phyloP scores from a whole-genome alignment of 2,113 vertebrate species.

The Aramus guarauna region DNA sequence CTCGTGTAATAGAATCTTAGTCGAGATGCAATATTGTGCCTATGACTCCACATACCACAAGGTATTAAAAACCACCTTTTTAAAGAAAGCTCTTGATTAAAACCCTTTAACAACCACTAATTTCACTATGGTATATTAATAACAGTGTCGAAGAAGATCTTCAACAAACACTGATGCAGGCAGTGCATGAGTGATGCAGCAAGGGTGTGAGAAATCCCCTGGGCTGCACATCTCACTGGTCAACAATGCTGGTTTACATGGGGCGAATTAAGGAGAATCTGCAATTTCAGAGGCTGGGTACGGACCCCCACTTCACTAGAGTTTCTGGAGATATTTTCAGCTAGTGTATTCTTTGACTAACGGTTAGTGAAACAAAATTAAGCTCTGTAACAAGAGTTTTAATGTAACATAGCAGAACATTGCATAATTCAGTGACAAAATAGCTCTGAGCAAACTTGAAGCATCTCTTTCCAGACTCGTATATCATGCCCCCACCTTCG shows the following conservation, averaged over 20 bases:
- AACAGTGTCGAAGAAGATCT: background rate
- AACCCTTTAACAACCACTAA: background rate
- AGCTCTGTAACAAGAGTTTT: background rate
- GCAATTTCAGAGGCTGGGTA: background rate
- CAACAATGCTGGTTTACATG: background rate
- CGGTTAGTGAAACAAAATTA: background rate
- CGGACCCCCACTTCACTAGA: background rate
- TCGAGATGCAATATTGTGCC: background rate
- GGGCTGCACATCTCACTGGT: background rate
- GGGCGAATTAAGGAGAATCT: background rate
- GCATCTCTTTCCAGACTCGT: background rate
- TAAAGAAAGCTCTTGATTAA: background rate
- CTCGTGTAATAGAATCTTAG: background rate
- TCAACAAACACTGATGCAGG: background rate
- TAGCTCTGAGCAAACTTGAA: background rate
- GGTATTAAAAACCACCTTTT: background rate
- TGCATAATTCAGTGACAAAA: constrained; percentile 18
- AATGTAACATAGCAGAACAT: background rate
- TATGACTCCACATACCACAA: background rate
- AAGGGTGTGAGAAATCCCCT: background rate
- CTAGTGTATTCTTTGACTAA: background rate
- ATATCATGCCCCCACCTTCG: accelerated
- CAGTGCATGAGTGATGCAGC: background rate
- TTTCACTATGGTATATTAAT: background rate
- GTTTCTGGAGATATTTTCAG: background rate